Percentiles rank a stretch among this genome's conserved stretches.
Conservation (phyloP, 2,888 invertebrate species). For the Diloba caeruleocephala region DNA sequence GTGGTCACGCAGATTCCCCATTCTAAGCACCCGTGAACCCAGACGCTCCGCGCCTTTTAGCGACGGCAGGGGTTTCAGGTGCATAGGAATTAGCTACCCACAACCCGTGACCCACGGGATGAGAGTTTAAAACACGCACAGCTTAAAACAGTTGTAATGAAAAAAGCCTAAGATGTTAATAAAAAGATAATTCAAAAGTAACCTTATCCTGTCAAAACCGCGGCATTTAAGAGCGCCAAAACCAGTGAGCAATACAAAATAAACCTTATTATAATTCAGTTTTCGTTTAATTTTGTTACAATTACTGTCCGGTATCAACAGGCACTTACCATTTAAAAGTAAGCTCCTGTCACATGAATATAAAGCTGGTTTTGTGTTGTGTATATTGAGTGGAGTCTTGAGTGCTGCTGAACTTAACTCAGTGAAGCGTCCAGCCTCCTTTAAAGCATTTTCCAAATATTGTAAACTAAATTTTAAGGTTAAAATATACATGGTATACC, state of each 20-base stretch:
- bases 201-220: slow-evolving; percentile 34
- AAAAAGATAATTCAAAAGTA: slow-evolving; percentile 40
- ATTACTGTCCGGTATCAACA: background rate
- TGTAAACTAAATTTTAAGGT: slow-evolving; percentile 43
- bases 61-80: too few species aligned
- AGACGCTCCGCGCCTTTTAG: too few species aligned
- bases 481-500: slow-evolving; percentile 10
- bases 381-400: slow-evolving; percentile 11
- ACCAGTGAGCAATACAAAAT: background rate
- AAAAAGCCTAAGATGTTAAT: slow-evolving; percentile 5
- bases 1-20: too few species aligned
- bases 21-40: too few species aligned
- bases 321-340: background rate
- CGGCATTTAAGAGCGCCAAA: slow-evolving; percentile 23
- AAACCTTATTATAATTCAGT: fast-evolving
- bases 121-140: too few species aligned
- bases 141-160: background rate
- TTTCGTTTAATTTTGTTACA: background rate
- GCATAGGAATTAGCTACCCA: too few species aligned
- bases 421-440: slow-evolving; percentile 33
- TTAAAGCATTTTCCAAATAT: slow-evolving; percentile 52
- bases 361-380: slow-evolving; percentile 12
- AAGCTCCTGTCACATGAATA: fast-evolving
- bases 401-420: slow-evolving; percentile 37
- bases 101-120: too few species aligned